phyloP scores from a whole-genome alignment of 2,888 invertebrate genomes.

The Dolichomitus sp. region DNA sequence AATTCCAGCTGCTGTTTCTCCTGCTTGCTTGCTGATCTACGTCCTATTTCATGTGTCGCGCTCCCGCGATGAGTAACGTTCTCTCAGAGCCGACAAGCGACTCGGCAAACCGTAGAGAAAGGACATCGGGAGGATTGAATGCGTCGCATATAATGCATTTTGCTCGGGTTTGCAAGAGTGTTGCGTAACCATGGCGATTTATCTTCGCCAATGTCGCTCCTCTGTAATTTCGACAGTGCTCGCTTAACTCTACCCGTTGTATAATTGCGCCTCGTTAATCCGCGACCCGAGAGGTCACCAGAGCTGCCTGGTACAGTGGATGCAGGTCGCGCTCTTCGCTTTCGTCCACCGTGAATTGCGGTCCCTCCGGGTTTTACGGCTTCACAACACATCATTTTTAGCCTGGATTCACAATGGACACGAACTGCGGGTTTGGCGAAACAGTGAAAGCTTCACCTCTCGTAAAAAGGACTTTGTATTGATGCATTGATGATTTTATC shows the following conservation, averaged over 20 bases:
- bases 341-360: not conserved
- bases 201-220: constrained; percentile 10
- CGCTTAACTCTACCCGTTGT: constrained; percentile 7
- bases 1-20: constrained; percentile 27
- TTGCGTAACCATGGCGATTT: constrained; percentile 41
- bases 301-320: not conserved
- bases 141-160: constrained; percentile 19
- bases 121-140: constrained; percentile 32
- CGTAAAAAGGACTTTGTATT: not conserved
- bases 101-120: constrained; percentile 6
- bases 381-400: not conserved
- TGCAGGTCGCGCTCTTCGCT: not conserved
- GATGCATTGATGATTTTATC: not conserved
- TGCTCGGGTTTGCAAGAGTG: not conserved
- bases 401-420: not conserved
- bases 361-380: not conserved
- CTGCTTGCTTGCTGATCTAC: not conserved
- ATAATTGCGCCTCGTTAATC: constrained; percentile 37
- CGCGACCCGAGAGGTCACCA: constrained; percentile 2
- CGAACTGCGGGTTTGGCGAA: not conserved
- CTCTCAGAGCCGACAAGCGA: constrained; percentile 28
- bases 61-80: constrained; percentile 31
- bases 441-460: not conserved
- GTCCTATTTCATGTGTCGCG: constrained; percentile 14
- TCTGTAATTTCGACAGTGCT: constrained; percentile 25